Percentiles rank a stretch among this genome's conserved stretches.
These are phyloP conservation scores for Phyllostomus hastatus DNA, from an alignment of 2,113 vertebrate genomes.

Conservation along the genomic window DNA sequence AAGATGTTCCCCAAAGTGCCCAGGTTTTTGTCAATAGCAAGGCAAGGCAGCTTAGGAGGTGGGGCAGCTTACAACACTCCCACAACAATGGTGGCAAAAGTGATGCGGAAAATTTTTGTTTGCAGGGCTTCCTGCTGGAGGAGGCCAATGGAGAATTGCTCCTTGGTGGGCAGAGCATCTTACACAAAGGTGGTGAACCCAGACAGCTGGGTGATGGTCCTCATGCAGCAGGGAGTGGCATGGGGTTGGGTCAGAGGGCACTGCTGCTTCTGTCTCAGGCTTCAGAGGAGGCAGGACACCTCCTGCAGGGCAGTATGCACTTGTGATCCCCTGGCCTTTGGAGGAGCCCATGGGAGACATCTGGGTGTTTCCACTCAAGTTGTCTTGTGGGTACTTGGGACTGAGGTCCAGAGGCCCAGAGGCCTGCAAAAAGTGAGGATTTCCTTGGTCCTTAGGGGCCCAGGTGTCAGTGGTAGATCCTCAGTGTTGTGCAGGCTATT, in stretches of 20 bases:
- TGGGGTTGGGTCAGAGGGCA: conserved; percentile 82
- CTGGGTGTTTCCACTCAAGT: neutral
- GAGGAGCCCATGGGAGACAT: accelerated
- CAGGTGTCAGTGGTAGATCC: accelerated
- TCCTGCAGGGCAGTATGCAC: no score
- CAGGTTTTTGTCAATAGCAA: conserved; percentile 79
- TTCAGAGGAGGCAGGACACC: neutral
- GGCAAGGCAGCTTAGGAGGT: conserved; percentile 87
- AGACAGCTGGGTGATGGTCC: conserved; percentile 76
- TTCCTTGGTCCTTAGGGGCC: accelerated
- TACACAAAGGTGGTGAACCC: conserved; percentile 75
- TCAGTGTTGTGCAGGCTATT: accelerated
- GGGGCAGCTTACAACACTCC: no score
- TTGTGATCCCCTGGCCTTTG: accelerated
- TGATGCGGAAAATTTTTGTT: accelerated
- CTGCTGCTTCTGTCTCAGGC: conserved; percentile 68
- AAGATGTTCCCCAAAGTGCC: conserved; percentile 82
- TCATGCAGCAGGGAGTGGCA: conserved; percentile 81
- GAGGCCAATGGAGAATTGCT: no score
- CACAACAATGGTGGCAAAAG: no score
- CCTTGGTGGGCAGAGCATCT: neutral
- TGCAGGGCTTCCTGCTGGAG: neutral
- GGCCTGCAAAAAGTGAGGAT: accelerated
- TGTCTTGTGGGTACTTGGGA: no score
- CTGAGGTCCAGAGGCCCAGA: no score